Evolutionary conservation across 2,797 vertebrate genomes (phyloP).

Genomic region (Rhabdophis nuchalis): DNA sequence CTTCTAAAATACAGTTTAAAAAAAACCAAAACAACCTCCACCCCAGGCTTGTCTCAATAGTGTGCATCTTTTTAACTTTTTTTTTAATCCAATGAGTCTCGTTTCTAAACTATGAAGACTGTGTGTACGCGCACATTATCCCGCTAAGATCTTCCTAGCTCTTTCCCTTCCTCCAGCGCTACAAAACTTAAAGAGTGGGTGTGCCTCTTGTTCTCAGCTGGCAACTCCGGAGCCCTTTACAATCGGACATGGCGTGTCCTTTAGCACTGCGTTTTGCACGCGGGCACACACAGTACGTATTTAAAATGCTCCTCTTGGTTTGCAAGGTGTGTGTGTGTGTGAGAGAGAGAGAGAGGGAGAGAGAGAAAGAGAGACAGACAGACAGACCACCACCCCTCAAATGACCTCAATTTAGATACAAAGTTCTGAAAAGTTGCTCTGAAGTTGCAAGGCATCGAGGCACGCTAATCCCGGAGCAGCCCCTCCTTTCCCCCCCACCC

Average conservation of each 20-base stretch:
- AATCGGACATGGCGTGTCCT: conserved; percentile 12
- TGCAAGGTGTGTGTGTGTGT: neutral
- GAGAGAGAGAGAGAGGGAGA: neutral
- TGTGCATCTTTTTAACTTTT: neutral
- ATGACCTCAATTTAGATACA: conserved; percentile 43
- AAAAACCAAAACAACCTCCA: neutral
- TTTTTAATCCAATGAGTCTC: neutral
- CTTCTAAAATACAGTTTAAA: neutral
- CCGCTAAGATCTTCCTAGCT: neutral
- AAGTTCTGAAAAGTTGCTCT: conserved; percentile 64
- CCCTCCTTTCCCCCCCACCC: conserved; percentile 22
- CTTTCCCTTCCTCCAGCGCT: neutral
- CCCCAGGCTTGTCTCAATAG: neutral
- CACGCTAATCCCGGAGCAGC: conserved; percentile 43
- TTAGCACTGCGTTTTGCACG: neutral
- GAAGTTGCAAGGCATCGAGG: conserved; percentile 59
- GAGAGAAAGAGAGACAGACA: neutral
- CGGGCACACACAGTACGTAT: neutral
- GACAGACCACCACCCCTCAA: conserved; percentile 36
- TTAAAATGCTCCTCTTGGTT: neutral
- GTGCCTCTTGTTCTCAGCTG: neutral
- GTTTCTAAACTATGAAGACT: neutral
- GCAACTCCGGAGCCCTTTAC: conserved; percentile 6
- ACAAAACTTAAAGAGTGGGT: neutral
- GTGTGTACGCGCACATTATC: neutral